These are phyloP conservation scores for Callinectes sapidus DNA, from an alignment of 2,888 invertebrate species.

Conservation along the genomic window DNA sequence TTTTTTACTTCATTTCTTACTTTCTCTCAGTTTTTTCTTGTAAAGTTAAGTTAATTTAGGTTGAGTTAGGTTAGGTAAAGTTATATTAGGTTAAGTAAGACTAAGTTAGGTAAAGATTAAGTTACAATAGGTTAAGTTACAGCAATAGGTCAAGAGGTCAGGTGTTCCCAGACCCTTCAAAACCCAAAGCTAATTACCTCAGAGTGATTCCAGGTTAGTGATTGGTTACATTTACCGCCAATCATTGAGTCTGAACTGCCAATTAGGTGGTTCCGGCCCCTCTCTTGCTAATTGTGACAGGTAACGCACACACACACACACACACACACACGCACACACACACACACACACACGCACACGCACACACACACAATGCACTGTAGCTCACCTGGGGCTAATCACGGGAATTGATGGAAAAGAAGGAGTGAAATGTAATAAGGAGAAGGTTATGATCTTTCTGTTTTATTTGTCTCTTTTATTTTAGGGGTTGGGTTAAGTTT, in stretches of 20 bases:
- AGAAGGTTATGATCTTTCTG: neutral
- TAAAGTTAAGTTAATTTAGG: too few relatives aligned
- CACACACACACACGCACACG: too few relatives aligned
- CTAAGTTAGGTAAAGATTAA: neutral
- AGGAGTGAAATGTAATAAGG: neutral
- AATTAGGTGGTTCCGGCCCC: neutral
- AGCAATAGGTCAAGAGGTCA: neutral
- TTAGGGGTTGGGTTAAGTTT: neutral
- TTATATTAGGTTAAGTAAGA: neutral
- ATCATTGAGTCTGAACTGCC: neutral
- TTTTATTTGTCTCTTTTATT: neutral
- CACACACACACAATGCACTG: neutral
- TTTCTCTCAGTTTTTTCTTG: too few relatives aligned
- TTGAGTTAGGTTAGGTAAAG: too few relatives aligned
- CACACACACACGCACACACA: too few relatives aligned
- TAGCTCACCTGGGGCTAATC: neutral
- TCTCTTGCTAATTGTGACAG: neutral
- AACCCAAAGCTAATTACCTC: neutral
- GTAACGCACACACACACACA: slow-evolving; percentile 25
- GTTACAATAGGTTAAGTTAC: slow-evolving; percentile 10
- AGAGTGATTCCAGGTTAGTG: neutral
- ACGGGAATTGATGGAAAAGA: slow-evolving; percentile 4
- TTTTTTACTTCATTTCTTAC: too few relatives aligned
- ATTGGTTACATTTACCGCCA: neutral
- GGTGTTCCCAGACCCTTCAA: neutral